phyloP scores from a whole-genome alignment of 2,888 invertebrate species.

The Esperia sulphurella region DNA sequence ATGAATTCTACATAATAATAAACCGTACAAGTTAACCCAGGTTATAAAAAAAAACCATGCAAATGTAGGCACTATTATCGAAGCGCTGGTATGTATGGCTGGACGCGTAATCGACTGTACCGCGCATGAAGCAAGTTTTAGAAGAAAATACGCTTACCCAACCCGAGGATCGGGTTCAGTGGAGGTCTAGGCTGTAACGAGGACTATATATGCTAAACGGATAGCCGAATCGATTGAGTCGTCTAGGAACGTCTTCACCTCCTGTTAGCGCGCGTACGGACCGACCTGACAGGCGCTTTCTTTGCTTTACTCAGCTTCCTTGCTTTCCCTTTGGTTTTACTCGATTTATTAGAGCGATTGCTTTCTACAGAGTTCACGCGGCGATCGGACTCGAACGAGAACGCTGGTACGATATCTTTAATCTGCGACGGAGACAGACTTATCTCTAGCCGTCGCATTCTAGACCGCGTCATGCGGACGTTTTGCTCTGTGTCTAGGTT shows the following conservation, averaged over 20 bases:
- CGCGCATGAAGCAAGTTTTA: too few species aligned
- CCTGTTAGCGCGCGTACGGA: constrained; percentile 43
- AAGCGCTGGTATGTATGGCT: too few species aligned
- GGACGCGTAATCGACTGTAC: too few species aligned
- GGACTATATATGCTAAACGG: not conserved
- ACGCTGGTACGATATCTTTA: constrained; percentile 39
- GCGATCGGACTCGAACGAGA: constrained; percentile 61
- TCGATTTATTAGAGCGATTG: constrained; percentile 36
- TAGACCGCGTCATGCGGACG: constrained; percentile 59
- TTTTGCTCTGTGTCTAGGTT: constrained; percentile 36
- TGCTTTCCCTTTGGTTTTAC: constrained; percentile 28
- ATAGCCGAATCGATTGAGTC: not conserved
- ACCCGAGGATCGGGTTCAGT: too few species aligned
- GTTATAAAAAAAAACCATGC: too few species aligned
- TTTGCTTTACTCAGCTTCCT: constrained; percentile 25
- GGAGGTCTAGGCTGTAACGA: too few species aligned
- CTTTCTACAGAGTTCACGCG: constrained; percentile 53
- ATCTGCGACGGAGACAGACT: constrained; percentile 62
- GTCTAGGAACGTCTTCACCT: constrained; percentile 43
- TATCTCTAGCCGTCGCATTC: constrained; percentile 52
- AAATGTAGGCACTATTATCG: too few species aligned
- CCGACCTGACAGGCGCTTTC: constrained; percentile 39
- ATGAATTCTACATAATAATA: too few species aligned
- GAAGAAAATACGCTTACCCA: too few species aligned
- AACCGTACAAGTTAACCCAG: too few species aligned